Percentiles rank a stretch among this genome's conserved stretches.
These are phyloP conservation scores for Scyliorhinus canicula DNA, from an alignment of 2,797 vertebrate genomes.

Conservation along the genomic window DNA sequence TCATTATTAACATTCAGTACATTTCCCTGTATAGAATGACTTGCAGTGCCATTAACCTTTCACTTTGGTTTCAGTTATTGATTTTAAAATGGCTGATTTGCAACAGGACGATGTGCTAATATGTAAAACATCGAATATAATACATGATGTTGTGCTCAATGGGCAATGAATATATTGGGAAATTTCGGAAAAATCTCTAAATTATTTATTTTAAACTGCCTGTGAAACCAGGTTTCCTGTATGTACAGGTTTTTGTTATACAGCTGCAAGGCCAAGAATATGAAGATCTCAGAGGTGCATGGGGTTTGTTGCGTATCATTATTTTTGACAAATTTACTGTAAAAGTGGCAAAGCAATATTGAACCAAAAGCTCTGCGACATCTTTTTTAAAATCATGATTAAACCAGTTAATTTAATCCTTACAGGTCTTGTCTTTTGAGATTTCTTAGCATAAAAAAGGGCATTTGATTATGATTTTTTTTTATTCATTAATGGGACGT, in stretches of 20 bases:
- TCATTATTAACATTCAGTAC: neutral
- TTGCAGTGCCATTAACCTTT: neutral
- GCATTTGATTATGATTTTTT: neutral
- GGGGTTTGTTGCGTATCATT: neutral
- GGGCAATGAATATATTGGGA: neutral
- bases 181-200: neutral
- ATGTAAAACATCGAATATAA: neutral
- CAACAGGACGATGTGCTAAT: neutral
- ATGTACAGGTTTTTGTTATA: neutral
- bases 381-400: neutral
- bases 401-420: neutral
- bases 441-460: neutral
- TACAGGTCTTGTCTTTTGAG: neutral
- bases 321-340: neutral
- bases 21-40: neutral
- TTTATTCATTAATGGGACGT: too few species aligned
- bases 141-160: neutral
- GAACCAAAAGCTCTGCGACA: neutral
- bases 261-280: neutral
- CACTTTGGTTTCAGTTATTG: constrained; percentile 1
- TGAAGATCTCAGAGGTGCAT: neutral
- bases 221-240: neutral
- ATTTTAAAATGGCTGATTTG: neutral
- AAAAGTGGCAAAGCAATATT: neutral
- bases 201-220: neutral